These are phyloP conservation scores for Anolis sagrei DNA, from an alignment of 2,113 vertebrate genomes.

Conservation along the genomic window DNA sequence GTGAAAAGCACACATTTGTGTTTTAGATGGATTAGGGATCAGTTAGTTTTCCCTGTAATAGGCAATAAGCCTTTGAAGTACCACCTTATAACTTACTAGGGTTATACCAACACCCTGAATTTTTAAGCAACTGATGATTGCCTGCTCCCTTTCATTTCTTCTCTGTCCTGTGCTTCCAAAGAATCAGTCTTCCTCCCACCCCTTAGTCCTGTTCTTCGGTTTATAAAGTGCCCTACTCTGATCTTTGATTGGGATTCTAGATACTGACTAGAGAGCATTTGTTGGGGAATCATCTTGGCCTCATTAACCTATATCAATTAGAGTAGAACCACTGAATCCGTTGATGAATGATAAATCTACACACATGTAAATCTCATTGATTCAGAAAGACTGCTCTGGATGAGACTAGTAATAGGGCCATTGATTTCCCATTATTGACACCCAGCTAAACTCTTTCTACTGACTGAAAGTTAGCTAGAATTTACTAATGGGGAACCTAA, in stretches of 20 bases:
- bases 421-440: neutral
- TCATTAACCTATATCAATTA: neutral
- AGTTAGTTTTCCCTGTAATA: no score
- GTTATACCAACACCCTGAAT: neutral
- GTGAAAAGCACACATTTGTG: no score
- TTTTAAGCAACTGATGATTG: neutral
- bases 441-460: neutral
- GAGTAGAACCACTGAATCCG: no score
- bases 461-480: neutral
- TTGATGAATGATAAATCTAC: no score
- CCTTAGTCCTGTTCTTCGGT: neutral
- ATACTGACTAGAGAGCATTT: neutral
- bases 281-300: neutral
- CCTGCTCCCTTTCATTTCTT: neutral
- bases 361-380: no score
- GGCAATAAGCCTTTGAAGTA: no score
- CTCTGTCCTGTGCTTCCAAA: neutral
- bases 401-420: no score
- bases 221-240: neutral
- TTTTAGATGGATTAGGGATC: no score
- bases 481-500: no score
- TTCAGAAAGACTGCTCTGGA: no score
- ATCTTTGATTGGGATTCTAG: neutral
- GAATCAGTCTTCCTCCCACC: no score
- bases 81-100: neutral